phyloP scores from a whole-genome alignment of 2,113 vertebrate species.

The Mirza zaza region DNA sequence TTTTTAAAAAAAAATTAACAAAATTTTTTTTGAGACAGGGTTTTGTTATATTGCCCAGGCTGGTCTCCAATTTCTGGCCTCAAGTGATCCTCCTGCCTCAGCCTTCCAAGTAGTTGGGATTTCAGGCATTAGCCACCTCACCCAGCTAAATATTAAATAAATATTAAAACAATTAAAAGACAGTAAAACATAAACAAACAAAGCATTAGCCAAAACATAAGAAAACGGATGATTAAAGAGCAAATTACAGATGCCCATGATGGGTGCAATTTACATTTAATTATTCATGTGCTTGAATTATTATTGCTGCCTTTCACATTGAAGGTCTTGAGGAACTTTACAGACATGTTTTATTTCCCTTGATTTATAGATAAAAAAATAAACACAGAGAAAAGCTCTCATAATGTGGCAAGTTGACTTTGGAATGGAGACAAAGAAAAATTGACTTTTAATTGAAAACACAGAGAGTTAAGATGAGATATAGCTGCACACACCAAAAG shows the following conservation, averaged over 20 bases:
- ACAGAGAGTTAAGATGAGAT: background rate
- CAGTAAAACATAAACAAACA: conserved; percentile 18
- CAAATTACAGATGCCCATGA: background rate
- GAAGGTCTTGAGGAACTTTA: conserved; percentile 17
- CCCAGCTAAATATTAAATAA: conserved; percentile 42
- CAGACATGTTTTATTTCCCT: conserved; percentile 7
- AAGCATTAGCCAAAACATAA: background rate
- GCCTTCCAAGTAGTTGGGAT: no score
- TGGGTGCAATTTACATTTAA: background rate
- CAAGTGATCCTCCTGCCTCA: no score
- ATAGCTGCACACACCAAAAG: background rate
- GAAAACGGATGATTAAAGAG: background rate
- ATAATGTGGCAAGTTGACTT: background rate
- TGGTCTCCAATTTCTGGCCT: no score
- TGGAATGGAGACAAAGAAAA: conserved; percentile 27
- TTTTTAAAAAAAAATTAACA: no score
- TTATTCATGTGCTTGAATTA: conserved; percentile 5
- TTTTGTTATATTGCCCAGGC: no score
- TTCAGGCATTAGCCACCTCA: no score
- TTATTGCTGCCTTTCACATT: background rate
- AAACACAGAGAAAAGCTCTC: conserved; percentile 25
- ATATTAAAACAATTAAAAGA: conserved; percentile 28
- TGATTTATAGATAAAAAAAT: background rate
- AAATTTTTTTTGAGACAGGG: no score
- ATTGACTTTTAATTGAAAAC: background rate